Base-by-base conservation (phyloP, 2,888 invertebrate species). In the Cacoxenus indagator region DNA sequence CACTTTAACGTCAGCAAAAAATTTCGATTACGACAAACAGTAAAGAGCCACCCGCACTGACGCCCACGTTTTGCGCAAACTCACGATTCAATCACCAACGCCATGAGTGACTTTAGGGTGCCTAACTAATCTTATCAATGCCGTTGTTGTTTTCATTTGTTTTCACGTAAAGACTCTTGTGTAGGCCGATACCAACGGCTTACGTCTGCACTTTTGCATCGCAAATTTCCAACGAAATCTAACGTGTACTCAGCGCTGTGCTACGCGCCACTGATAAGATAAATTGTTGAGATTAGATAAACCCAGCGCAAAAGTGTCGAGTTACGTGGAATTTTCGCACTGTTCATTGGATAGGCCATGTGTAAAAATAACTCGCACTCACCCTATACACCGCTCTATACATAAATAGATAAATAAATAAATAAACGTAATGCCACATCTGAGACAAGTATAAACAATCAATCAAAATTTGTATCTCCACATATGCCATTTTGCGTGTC, bases 111-210 rank as follows among this genome's bases (percentile, higher is more conserved):
- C 26, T 55, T 55, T 11, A 24, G 24, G 5, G 2, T 27, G 24
- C 19, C 17, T 57, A 61, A 43, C 61, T 61, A 43, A 62, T 62
- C 61, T 62, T 62, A 62, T 62, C 45, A 14, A 43, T 43, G 14
- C 14, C 24, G 17, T 19, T 43, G 61, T 45, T 62, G 45, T 62
- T 62, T 61, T 43, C 22, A 8, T 62, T 62, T 62, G 26, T 45
- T 62, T 59, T 45, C 24, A 43, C 45, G n/a, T 37, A 51, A 26
- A 14, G 9, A 43, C 14, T 11, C 45, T 62, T 14, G 22, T 19
- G 17, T 48, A 19, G 22, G 22, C 14, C 24, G 55, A n/a, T 8
- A 55, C 6, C 19, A 14, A 22, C 51, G 1, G 22, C 19, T 51
- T 51, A 19, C 31, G 19, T 59, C 26, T 59, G 14, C 26, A 24